Conservation (phyloP, 2,113 vertebrate genomes). For the Turdus rufiventris region DNA sequence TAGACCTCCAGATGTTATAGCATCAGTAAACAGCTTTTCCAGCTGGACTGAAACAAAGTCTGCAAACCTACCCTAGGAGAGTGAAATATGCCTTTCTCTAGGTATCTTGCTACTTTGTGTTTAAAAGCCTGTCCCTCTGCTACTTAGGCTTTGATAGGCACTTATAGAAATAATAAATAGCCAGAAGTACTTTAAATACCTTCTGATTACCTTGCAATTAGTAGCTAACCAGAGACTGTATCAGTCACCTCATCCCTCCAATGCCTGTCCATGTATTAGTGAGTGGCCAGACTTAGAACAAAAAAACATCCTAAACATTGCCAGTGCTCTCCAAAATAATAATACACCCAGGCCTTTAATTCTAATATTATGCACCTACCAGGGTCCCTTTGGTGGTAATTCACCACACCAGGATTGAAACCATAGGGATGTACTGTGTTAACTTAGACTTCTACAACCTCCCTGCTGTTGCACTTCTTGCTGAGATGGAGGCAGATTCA, state of each 20-base stretch:
- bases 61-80: neutral
- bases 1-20: neutral
- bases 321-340: neutral
- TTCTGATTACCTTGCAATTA: neutral
- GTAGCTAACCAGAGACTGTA: neutral
- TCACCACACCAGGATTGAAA: neutral
- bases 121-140: neutral
- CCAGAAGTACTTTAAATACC: neutral
- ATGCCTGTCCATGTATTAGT: fast-evolving
- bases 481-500: neutral
- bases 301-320: neutral
- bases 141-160: neutral
- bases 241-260: neutral
- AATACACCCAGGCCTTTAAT: neutral
- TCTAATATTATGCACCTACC: neutral
- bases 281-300: neutral
- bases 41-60: neutral
- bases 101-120: neutral
- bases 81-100: neutral
- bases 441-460: neutral
- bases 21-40: neutral
- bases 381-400: too few relatives aligned
- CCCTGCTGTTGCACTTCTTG: neutral
- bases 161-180: neutral
- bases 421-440: fast-evolving